Base-by-base conservation (phyloP, 2,113 vertebrate species). In the Microtus oregoni region DNA sequence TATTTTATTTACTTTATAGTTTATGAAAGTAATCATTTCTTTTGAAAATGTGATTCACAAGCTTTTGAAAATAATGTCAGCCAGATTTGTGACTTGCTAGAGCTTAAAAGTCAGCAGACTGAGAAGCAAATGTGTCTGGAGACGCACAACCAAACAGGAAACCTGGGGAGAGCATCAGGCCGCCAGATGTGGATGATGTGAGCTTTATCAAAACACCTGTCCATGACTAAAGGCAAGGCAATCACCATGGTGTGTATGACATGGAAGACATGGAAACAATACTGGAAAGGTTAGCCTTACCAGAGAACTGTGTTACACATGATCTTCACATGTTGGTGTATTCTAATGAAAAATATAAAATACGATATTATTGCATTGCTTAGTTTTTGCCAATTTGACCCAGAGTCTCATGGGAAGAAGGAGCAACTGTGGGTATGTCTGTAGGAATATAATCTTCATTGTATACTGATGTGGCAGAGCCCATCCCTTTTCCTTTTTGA, bases 1-100 rank as follows among this genome's bases (percentile, higher is more conserved):
- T 14, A 76, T 86, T 95, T 63, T 17, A 26, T 89, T 88, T 95
- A 94, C 32, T 85, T 97, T 50, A 63, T 44, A 75, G 41, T 41
- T 92, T 58, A 88, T 1, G 3, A 65, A 73, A 91, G 14, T 81
- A 83, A 95, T 75, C 93, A 3, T 91, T 94, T 95, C 70, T 76
- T 70, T 50, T 97, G 41, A 92, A 93, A 93, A 93, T 81, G 4
- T 85, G 81, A 95, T 65, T 44, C 32, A 50, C 3, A 65, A 38
- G 4, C 14, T 86, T 89, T 96, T 91, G 68, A 96, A 97, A 92
- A 86, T 67, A 35, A 86, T 70, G 7, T 50, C 20, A 76, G 52
- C 2, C 75, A 14, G 55, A 65, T n/a, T 94, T 95, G 52, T 47
- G 41, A 50, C 50, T 70, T 32, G 7, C 65, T 70, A 38, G 6